Base-by-base conservation (phyloP, 1,140 invertebrate species). In the Trichonephila clavipes region DNA sequence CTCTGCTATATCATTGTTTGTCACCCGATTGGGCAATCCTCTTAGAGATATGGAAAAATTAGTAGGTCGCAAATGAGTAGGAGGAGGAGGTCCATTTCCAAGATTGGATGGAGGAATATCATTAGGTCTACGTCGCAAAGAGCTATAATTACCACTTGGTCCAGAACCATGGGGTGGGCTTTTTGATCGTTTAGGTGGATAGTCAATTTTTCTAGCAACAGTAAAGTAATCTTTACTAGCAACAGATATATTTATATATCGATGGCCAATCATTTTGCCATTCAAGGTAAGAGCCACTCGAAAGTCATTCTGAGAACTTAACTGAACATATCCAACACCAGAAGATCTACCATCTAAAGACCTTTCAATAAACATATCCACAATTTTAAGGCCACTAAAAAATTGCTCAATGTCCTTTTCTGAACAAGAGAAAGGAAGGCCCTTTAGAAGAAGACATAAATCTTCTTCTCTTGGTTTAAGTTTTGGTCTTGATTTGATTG, bases 361-460 rank as follows among this genome's bases (percentile, higher is more conserved):
- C 34, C 97, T 95, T 21, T 97, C 97, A n/a, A 98, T 97, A 40
- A 97, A 97, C 1, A 97, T 96, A 89, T 97, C 96, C 24, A 96
- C 95, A 12, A 98, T 96, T 5, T 97, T 97, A 95, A 97, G 97
- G 0, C 97, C 97, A 8, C 97, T 97, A 95, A 98, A 98, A 86
- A 97, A 96, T 94, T 97, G 97, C 28, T 97, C 97, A 12, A 98
- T 97, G 94, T 98, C 98, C 93, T 97, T 97, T 95, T 98, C 97
- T 95, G 97, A 97, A 64, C 97, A 97, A 94, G 97, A 97, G n/a
- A 97, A 96, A 0, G 98, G 98, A 24, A 98, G 94, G 77, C 98
- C 97, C 86, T 97, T 96, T 0, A 98, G 95, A 92, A 97, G 96
- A 0, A 98, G 34, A 69, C 69, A 90, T 61, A 94, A 94, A 89